Base-by-base conservation (phyloP, 2,113 vertebrate genomes). In the Bambusicola thoracicus region DNA sequence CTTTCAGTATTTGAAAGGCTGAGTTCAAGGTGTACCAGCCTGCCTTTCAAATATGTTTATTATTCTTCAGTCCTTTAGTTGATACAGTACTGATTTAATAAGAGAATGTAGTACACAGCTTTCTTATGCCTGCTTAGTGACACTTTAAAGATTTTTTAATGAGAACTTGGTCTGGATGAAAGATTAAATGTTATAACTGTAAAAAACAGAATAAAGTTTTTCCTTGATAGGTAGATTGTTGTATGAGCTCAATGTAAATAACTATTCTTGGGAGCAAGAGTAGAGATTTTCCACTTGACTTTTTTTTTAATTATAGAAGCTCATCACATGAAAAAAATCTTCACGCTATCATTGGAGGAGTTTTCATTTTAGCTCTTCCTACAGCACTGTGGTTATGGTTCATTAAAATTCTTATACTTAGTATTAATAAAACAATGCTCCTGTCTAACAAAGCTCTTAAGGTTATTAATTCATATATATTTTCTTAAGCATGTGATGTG, bases 101-200 rank as follows among this genome's bases (percentile, higher is more conserved):
- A 88, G 22, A 73, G 78, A 94, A 53, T 30, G 83, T n/a, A 83
- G 72, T 46, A 90, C 67, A 43, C 0, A 0, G 36, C 13, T 91
- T 93, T 69, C 51, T 88, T n/a, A 21, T 17, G 32, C 27, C 46
- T 92, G 73, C 86, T 89, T 65, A 81, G 61, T 95, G 92, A 75
- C 78, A 87, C 81, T 81, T 87, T 43, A 93, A 94, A 91, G 61
- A 15, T 29, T 9, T 81, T 88, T 65, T 32, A 84, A 61, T 63
- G 34, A 65, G 74, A 81, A 46, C 61, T 89, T 87, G 66, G 25
- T 85, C 84, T 92, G 78, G 66, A 73, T 87, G 40, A 79, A 89
- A 51, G 78, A 87, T 90, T 61, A 46, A 75, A 74, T 2, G 0
- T 81, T 79, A 40, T 30, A 72, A 74, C 74, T 75, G 84, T 95